A percentile compares a stretch with the other conserved stretches of the same genome.
Evolutionary conservation across 1,140 invertebrate species (phyloP).

Genomic region (Campoletis sonorensis): DNA sequence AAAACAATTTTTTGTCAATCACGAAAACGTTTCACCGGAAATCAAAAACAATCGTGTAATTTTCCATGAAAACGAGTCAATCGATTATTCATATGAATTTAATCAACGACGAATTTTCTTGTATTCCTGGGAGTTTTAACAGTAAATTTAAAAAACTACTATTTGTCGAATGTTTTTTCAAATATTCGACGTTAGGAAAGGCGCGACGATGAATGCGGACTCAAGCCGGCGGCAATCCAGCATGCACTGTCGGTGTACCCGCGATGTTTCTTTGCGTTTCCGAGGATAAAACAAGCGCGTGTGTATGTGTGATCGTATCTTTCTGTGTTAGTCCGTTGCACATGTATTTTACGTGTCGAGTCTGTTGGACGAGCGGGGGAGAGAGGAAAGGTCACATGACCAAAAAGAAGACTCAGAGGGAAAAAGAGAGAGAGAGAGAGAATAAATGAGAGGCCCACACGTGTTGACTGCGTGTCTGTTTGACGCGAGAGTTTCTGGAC

Average conservation of each 20-base stretch:
- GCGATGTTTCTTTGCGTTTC: constrained; percentile 10
- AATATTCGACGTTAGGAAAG: not conserved
- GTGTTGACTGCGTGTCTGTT: constrained; percentile 31
- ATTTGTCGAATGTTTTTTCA: too few species aligned
- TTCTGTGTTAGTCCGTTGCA: too few species aligned
- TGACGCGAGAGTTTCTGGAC: constrained; percentile 12
- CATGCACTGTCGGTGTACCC: not conserved
- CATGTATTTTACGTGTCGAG: not conserved
- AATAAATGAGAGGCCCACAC: constrained; percentile 44
- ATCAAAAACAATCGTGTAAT: too few species aligned
- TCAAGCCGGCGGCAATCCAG: constrained; percentile 6
- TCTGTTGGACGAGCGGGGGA: constrained; percentile 21
- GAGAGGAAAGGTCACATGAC: constrained; percentile 54
- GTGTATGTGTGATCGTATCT: not conserved
- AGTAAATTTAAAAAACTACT: too few species aligned
- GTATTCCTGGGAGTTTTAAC: too few species aligned
- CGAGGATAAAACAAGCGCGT: constrained; percentile 6
- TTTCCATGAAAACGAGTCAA: too few species aligned
- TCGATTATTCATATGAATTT: too few species aligned
- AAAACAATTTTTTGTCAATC: too few species aligned
- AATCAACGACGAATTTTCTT: too few species aligned
- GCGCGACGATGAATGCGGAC: not conserved
- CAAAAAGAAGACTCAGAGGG: constrained; percentile 27
- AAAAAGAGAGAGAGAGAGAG: constrained; percentile 34
- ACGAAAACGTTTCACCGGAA: too few species aligned